Conservation (phyloP, 2,113 vertebrate genomes). For the Cromileptes altivelis region DNA sequence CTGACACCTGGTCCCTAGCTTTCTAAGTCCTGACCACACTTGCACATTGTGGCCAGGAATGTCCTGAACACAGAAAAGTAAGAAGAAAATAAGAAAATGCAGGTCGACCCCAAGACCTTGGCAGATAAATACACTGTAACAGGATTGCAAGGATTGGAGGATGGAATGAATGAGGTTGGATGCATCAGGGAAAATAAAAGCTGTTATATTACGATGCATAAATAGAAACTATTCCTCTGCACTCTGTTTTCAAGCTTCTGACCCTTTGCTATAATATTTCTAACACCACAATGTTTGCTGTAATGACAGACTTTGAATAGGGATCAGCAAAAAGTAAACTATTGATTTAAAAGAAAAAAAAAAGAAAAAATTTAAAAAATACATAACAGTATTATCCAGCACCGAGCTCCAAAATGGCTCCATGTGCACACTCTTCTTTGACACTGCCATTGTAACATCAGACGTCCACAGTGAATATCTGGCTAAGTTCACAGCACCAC, state of each 20-base stretch:
- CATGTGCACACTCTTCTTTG: slow-evolving; percentile 30
- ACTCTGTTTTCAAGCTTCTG: not conserved
- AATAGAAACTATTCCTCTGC: not conserved
- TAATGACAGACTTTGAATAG: not conserved
- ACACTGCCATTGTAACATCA: slow-evolving; percentile 51
- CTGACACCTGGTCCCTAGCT: too few relatives aligned
- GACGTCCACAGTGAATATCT: slow-evolving; percentile 45
- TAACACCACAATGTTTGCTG: not conserved
- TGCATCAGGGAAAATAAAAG: not conserved
- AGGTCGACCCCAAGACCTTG: too few relatives aligned
- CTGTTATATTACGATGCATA: not conserved
- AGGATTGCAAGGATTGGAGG: not conserved
- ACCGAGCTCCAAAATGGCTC: slow-evolving; percentile 9
- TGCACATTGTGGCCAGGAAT: too few relatives aligned
- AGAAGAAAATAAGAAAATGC: too few relatives aligned
- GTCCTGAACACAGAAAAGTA: too few relatives aligned
- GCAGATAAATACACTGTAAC: too few relatives aligned
- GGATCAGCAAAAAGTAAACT: not conserved
- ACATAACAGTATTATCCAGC: slow-evolving; percentile 5
- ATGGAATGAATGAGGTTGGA: not conserved
- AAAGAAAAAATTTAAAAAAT: too few relatives aligned
- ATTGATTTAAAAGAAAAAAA: slow-evolving; percentile 1
- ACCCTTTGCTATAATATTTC: not conserved
- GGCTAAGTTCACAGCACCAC: slow-evolving; percentile 57
- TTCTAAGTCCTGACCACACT: too few relatives aligned